Percentiles rank a stretch among this genome's conserved stretches.
Conservation (phyloP, 2,888 invertebrate species). For the Ochropacha duplaris region DNA sequence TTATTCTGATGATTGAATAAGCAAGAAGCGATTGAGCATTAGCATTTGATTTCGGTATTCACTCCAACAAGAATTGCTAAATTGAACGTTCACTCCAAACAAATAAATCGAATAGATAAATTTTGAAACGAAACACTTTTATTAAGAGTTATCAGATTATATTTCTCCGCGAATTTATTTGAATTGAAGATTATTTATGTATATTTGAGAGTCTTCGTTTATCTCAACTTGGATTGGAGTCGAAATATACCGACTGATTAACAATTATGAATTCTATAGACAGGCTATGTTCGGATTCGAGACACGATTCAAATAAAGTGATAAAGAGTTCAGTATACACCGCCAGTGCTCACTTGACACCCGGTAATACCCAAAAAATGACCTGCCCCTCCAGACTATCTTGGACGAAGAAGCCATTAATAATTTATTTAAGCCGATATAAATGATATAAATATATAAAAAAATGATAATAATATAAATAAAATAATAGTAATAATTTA, state of each 20-base stretch:
- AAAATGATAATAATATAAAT: too few relatives aligned
- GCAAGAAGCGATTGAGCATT: conserved; percentile 30
- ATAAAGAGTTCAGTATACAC: conserved; percentile 65
- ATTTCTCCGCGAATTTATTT: conserved; percentile 32
- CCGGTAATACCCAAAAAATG: conserved; percentile 53
- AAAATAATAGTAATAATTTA: too few relatives aligned
- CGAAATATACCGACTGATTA: conserved; percentile 42
- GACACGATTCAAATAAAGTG: conserved; percentile 79
- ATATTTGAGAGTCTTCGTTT: conserved; percentile 33
- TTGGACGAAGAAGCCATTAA: conserved; percentile 17
- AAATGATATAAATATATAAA: too few relatives aligned
- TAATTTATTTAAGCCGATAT: background rate
- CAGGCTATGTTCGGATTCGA: conserved; percentile 58
- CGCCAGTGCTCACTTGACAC: conserved; percentile 61
- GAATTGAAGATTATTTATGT: conserved; percentile 36
- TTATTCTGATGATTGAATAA: conserved; percentile 33
- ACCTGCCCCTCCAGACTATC: conserved; percentile 41
- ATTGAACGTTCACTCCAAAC: conserved; percentile 1
- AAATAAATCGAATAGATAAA: background rate
- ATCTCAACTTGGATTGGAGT: conserved; percentile 37
- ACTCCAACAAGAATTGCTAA: background rate
- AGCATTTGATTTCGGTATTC: conserved; percentile 36
- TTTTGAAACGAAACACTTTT: conserved; percentile 14
- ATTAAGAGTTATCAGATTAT: conserved; percentile 34
- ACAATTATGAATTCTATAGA: conserved; percentile 49